These are phyloP conservation scores for Ostrea edulis DNA, from an alignment of 1,140 invertebrate species.

Conservation along the genomic window DNA sequence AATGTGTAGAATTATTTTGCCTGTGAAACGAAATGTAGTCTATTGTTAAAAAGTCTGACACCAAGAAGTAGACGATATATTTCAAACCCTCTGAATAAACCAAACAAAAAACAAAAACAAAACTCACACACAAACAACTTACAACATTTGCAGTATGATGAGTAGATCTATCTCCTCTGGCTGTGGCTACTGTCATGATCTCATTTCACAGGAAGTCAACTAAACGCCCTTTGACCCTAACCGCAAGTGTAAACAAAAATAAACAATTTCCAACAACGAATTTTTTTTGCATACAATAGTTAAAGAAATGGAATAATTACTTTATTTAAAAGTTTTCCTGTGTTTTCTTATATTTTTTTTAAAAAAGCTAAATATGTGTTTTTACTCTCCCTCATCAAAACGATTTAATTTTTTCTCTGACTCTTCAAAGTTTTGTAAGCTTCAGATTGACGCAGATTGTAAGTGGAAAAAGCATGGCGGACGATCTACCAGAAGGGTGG, in stretches of 20 bases:
- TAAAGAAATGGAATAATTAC: background rate
- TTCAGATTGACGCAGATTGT: background rate
- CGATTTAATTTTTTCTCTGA: background rate
- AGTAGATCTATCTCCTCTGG: no score
- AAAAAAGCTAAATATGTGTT: background rate
- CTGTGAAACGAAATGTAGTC: no score
- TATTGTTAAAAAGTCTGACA: no score
- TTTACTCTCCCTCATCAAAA: background rate
- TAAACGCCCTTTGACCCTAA: conserved; percentile 32
- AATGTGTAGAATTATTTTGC: no score
- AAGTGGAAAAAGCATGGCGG: conserved; percentile 6
- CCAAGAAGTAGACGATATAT: no score
- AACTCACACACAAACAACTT: background rate
- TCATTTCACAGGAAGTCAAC: conserved; percentile 22
- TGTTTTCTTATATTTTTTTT: background rate
- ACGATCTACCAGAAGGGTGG: conserved; percentile 21
- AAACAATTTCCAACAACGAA: background rate
- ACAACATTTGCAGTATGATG: background rate
- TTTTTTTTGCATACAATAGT: background rate
- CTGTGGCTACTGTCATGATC: background rate
- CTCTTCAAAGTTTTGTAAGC: background rate
- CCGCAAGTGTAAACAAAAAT: conserved; percentile 23
- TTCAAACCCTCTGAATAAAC: no score
- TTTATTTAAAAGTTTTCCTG: no score
- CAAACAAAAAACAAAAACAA: no score